These are phyloP conservation scores for Drosophila trapezifrons DNA, from an alignment of 1,140 invertebrate species.

Conservation along the genomic window DNA sequence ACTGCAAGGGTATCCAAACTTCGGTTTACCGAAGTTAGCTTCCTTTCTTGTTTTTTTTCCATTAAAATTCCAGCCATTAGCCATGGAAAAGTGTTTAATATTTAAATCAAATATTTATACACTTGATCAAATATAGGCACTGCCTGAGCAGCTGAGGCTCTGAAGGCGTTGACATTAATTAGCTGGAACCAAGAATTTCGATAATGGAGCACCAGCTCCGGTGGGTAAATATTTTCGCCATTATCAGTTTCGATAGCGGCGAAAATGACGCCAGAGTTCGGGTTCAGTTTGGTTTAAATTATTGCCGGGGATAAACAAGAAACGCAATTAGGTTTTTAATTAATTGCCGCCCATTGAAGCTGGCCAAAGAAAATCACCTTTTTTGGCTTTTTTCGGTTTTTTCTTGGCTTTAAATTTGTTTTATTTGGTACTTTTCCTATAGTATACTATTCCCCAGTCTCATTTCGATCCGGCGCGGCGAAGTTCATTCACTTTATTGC, in stretches of 20 bases:
- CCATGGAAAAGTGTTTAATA: slow-evolving; percentile 30
- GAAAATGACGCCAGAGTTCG: slow-evolving; percentile 41
- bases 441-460: neutral
- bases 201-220: slow-evolving; percentile 39
- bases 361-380: slow-evolving; percentile 15
- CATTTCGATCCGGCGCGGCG: neutral
- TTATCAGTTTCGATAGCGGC: slow-evolving; percentile 31
- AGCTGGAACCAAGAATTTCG: slow-evolving; percentile 45
- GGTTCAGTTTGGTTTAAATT: slow-evolving; percentile 9
- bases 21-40: too few relatives aligned
- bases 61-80: slow-evolving; percentile 2
- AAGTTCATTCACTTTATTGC: slow-evolving; percentile 70
- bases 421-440: slow-evolving; percentile 17
- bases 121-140: slow-evolving; percentile 58
- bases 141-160: neutral
- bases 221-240: slow-evolving; percentile 58
- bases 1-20: too few relatives aligned
- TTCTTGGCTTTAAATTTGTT: slow-evolving; percentile 8
- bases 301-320: slow-evolving; percentile 17
- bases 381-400: too few relatives aligned
- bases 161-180: slow-evolving; percentile 61
- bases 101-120: slow-evolving; percentile 57
- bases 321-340: slow-evolving; percentile 42
- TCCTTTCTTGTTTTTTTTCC: too few relatives aligned
- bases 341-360: slow-evolving; percentile 33